phyloP scores from a whole-genome alignment of 1,140 invertebrate species.

The Diorhabda sublineata region DNA sequence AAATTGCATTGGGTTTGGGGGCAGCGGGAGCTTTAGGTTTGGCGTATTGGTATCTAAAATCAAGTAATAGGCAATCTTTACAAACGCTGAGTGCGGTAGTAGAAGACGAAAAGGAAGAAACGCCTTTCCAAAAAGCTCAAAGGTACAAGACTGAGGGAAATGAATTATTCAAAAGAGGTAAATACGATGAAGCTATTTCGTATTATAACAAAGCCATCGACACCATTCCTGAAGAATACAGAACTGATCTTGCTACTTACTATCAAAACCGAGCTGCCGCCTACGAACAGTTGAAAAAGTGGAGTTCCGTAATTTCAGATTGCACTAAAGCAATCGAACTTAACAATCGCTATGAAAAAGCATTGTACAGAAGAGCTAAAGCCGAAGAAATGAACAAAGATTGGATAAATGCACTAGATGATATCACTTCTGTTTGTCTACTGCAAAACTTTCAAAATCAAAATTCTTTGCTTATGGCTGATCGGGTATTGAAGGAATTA shows the following conservation, averaged over 20 bases:
- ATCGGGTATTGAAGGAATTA: slow-evolving; percentile 78
- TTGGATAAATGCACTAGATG: slow-evolving; percentile 77
- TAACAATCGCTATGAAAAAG: slow-evolving; percentile 87
- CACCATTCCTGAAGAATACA: slow-evolving; percentile 70
- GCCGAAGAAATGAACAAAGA: slow-evolving; percentile 77
- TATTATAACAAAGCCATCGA: slow-evolving; percentile 87
- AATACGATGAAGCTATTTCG: slow-evolving; percentile 83
- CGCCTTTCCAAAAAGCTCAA: slow-evolving; percentile 66
- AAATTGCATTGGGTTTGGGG: slow-evolving; percentile 70
- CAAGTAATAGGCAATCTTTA: slow-evolving; percentile 41
- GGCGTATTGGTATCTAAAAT: slow-evolving; percentile 73
- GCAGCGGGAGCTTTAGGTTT: slow-evolving; percentile 76
- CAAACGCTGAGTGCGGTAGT: slow-evolving; percentile 42
- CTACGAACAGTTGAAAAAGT: slow-evolving; percentile 88
- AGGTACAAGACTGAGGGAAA: slow-evolving; percentile 84
- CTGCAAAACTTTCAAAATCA: slow-evolving; percentile 84
- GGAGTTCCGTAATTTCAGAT: slow-evolving; percentile 78
- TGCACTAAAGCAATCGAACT: slow-evolving; percentile 80
- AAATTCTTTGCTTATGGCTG: slow-evolving; percentile 72
- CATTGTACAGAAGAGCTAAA: slow-evolving; percentile 73
- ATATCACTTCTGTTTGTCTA: slow-evolving; percentile 88
- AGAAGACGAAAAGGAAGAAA: slow-evolving; percentile 41
- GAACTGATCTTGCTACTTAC: slow-evolving; percentile 77
- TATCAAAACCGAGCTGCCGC: slow-evolving; percentile 95
- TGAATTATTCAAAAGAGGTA: slow-evolving; percentile 75